Conservation (phyloP, 2,888 invertebrate genomes). For the Adelognathus sp. region DNA sequence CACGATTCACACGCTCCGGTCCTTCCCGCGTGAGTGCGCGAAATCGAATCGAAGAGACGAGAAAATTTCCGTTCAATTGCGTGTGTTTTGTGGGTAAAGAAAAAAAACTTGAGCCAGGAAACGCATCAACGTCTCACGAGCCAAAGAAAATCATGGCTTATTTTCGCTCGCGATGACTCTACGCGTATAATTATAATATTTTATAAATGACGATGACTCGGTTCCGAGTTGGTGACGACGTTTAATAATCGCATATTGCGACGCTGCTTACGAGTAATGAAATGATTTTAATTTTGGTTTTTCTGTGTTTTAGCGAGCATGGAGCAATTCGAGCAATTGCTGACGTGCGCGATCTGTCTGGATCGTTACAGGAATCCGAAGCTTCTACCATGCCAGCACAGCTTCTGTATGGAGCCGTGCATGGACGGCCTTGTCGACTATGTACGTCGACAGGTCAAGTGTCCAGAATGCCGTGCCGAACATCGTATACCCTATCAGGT, state of each 20-base stretch:
- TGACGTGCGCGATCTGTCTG: conserved; percentile 99
- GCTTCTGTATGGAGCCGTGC: conserved; percentile 99
- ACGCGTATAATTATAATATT: not conserved
- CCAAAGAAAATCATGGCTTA: conserved; percentile 8
- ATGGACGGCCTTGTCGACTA: conserved; percentile 98
- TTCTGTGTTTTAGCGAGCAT: conserved; percentile 83
- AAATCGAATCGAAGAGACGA: conserved; percentile 16
- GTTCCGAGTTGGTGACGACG: conserved; percentile 1
- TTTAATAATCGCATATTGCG: no score
- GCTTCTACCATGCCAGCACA: conserved; percentile 99
- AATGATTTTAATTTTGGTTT: conserved; percentile 21
- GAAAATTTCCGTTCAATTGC: not conserved
- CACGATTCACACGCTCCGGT: conserved; percentile 40
- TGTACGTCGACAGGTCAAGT: conserved; percentile 97
- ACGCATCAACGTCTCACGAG: not conserved
- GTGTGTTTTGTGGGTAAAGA: no score
- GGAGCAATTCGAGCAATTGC: conserved; percentile 98
- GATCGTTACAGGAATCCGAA: conserved; percentile 99
- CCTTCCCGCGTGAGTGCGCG: not conserved
- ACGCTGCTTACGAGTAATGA: no score
- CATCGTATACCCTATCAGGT: conserved; percentile 98
- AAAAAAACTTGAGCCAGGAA: not conserved
- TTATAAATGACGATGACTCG: not conserved
- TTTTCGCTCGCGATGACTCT: conserved; percentile 7
- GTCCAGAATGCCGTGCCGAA: conserved; percentile 98